Base-by-base conservation (phyloP, 2,113 vertebrate genomes). In the Scytalopus superciliaris region DNA sequence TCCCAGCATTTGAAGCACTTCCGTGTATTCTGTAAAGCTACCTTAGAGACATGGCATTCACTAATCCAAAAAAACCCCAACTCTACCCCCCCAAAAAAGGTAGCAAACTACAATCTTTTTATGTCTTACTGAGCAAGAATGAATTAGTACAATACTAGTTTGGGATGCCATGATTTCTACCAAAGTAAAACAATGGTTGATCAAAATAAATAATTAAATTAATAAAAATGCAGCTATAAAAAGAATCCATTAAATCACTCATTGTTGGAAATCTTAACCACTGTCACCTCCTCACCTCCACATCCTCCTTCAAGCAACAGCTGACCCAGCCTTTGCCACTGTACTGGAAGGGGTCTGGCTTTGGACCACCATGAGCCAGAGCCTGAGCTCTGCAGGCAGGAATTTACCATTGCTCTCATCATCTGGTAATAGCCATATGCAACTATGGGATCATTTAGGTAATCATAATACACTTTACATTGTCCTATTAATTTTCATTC, bases 181-280 rank as follows among this genome's bases (percentile, higher is more conserved):
- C 2, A 0, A 76, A 93, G 9, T 30, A 63, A 79, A 93, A 80
- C 10, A 53, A 7, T 5, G 8, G 28, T 12, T 57, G 23, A 59
- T 49, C 35, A 93, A 95, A 92, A 60, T 30, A 64, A 90, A 63
- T 40, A 5, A 84, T 18, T 86, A 37, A 79, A 75, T 52, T 35
- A 55, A 73, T 28, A 90, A 92, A 93, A 85, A 49, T 4, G 49
- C 1, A 53, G 24, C 13, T 30, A 39, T 8, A 21, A 25, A 52
- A 89, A 93, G 22, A 80, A 55, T 13, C 8, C 42, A 77, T 19
- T 37, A 57, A 85, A 76, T 66, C 31, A 68, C 49, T 67, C 59
- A 14, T 14, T 64, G 17, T 10, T 45, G 44, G 22, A 91, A 83
- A 12, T 76, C 55, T 59, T 73, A 35, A 27, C 18, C 0, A 1